Evolutionary conservation across 2,888 invertebrate genomes (phyloP).

Genomic region (Epistrophe eligans): DNA sequence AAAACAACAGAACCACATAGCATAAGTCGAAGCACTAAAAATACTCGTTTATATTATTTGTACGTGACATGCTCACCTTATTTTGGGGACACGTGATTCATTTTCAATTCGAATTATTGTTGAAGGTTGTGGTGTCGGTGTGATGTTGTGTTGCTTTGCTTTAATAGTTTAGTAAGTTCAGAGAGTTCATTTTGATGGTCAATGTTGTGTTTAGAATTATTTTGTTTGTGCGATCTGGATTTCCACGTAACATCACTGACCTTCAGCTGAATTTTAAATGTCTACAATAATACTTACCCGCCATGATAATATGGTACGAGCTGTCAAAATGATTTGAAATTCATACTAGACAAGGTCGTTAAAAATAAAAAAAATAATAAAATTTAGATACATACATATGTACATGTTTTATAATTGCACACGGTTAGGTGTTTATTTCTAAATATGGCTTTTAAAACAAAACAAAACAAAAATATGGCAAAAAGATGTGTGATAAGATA

Average conservation of each 20-base stretch:
- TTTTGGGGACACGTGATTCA: conserved; percentile 68
- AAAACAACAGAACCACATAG: conserved; percentile 9
- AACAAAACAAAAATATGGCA: conserved; percentile 30
- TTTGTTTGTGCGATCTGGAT: conserved; percentile 43
- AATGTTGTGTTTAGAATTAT: conserved; percentile 48
- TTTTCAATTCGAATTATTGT: conserved; percentile 31
- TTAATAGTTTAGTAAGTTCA: conserved; percentile 17
- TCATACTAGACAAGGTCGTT: conserved; percentile 43
- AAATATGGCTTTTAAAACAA: conserved; percentile 36
- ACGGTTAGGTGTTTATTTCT: conserved; percentile 21
- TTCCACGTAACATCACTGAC: conserved; percentile 61
- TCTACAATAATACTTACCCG: not conserved
- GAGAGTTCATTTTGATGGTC: conserved; percentile 63
- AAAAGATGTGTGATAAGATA: conserved; percentile 62
- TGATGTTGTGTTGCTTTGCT: conserved; percentile 8
- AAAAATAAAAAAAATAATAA: not conserved
- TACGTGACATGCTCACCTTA: conserved; percentile 59
- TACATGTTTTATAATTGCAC: conserved; percentile 20
- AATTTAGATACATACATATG: not conserved
- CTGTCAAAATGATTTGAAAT: conserved; percentile 29
- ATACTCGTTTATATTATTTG: conserved; percentile 15
- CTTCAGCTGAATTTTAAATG: conserved; percentile 44
- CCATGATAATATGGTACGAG: not conserved
- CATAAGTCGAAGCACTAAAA: conserved; percentile 17
- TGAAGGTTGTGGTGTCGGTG: conserved; percentile 52